phyloP scores from a whole-genome alignment of 2,797 vertebrate genomes.

The Lithobates sylvaticus region DNA sequence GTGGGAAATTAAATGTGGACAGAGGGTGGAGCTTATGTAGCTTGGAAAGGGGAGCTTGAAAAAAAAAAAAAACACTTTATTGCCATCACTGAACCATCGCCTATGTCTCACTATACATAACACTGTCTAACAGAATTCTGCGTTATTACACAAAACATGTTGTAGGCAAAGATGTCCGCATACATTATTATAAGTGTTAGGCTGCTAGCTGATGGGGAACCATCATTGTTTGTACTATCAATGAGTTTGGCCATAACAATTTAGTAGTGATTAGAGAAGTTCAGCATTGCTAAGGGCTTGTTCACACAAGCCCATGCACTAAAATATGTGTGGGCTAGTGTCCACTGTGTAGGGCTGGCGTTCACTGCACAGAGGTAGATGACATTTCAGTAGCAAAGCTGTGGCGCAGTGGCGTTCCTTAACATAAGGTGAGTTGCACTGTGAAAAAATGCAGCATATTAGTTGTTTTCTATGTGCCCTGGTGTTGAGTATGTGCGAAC shows the following conservation, averaged over 20 bases:
- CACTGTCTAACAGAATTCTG: neutral
- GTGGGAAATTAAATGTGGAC: neutral
- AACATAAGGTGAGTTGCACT: no score
- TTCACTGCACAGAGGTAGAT: no score
- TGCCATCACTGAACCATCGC: conserved; percentile 66
- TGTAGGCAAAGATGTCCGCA: neutral
- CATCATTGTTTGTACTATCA: no score
- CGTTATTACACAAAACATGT: neutral
- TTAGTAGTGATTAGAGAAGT: neutral
- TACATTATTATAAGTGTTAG: neutral
- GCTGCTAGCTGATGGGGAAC: neutral
- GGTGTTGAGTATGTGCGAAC: no score
- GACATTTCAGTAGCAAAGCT: no score
- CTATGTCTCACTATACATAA: conserved; percentile 13
- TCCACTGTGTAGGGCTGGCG: no score
- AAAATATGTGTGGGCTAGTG: no score
- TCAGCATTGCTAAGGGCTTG: no score
- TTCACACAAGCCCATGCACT: no score
- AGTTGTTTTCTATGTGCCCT: no score
- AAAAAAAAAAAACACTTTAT: conserved; percentile 57
- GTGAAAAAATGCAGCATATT: no score
- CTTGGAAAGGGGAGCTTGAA: conserved; percentile 63
- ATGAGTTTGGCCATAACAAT: neutral
- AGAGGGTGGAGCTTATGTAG: conserved; percentile 17
- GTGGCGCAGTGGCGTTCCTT: no score